Conservation (phyloP, 2,113 vertebrate species). For the Gambusia affinis region DNA sequence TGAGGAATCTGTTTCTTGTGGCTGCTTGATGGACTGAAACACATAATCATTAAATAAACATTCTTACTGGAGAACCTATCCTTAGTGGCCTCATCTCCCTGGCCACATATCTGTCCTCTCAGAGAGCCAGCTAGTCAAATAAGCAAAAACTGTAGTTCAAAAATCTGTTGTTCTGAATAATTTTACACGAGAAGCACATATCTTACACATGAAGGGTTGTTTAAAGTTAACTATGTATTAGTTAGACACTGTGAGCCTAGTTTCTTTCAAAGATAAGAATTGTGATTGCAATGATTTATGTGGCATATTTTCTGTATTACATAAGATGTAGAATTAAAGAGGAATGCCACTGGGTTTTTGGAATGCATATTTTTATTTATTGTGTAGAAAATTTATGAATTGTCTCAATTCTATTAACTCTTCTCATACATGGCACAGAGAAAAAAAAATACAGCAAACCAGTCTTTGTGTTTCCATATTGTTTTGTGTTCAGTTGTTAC, state of each 20-base stretch:
- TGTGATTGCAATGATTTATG: constrained; percentile 63
- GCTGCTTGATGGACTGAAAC: constrained; percentile 39
- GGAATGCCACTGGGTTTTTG: constrained; percentile 57
- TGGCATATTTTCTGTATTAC: constrained; percentile 68
- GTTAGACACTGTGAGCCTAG: constrained; percentile 74
- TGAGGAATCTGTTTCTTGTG: constrained; percentile 5
- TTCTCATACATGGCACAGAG: constrained; percentile 27
- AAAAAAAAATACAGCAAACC: constrained; percentile 21
- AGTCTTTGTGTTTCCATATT: constrained; percentile 38
- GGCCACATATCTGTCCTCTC: constrained; percentile 42
- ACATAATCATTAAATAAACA: constrained; percentile 11
- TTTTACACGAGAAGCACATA: constrained; percentile 76
- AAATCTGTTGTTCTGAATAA: constrained; percentile 54
- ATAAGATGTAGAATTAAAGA: constrained; percentile 61
- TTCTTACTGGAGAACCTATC: constrained; percentile 22
- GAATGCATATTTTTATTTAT: constrained; percentile 50
- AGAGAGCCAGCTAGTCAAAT: constrained; percentile 58
- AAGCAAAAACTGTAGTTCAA: constrained; percentile 69
- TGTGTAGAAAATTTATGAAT: constrained; percentile 27
- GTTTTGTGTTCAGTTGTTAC: constrained; percentile 21
- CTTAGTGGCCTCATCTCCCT: constrained; percentile 12
- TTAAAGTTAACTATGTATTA: constrained; percentile 69
- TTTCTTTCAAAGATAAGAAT: constrained; percentile 64
- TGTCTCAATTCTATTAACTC: constrained; percentile 40
- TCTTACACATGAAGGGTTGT: constrained; percentile 65